A percentile compares a stretch with the other conserved stretches of the same genome.
phyloP scores from a whole-genome alignment of 2,888 invertebrate species.

The Papilio elwesi region DNA sequence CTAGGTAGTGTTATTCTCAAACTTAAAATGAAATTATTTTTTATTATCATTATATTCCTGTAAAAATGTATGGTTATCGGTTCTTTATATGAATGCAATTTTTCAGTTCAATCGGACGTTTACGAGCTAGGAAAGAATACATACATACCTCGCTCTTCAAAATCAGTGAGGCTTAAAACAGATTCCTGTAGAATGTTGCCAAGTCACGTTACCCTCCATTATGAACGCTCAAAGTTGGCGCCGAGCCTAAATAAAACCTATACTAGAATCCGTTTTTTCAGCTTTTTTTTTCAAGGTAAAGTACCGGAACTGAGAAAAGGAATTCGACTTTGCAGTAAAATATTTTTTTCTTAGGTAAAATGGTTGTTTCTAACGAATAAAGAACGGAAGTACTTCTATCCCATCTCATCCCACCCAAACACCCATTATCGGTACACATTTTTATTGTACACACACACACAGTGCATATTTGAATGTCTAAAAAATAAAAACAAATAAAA shows the following conservation, averaged over 20 bases:
- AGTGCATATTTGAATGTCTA: no score
- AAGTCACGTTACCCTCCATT: conserved; percentile 40
- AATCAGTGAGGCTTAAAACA: conserved; percentile 30
- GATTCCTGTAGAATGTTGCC: conserved; percentile 38
- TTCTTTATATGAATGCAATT: no score
- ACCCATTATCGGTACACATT: no score
- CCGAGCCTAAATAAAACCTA: conserved; percentile 36
- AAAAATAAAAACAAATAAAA: no score
- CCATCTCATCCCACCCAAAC: no score
- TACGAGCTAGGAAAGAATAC: no score
- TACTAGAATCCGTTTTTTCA: conserved; percentile 22
- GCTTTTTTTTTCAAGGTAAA: conserved; percentile 27
- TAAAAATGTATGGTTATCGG: no score
- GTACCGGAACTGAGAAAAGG: conserved; percentile 14
- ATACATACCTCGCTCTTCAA: conserved; percentile 24
- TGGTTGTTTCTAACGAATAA: not conserved
- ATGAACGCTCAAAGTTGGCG: conserved; percentile 37
- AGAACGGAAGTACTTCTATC: not conserved
- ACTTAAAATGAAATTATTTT: no score
- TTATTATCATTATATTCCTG: no score
- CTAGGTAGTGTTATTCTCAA: no score
- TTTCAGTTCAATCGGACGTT: no score
- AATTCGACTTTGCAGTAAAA: conserved; percentile 11
- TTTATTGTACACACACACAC: no score
- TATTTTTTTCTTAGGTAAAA: not conserved